A percentile compares a stretch with the other conserved stretches of the same genome.
Conservation (phyloP, 2,797 vertebrate genomes). For the Coranthus polyacanthus region DNA sequence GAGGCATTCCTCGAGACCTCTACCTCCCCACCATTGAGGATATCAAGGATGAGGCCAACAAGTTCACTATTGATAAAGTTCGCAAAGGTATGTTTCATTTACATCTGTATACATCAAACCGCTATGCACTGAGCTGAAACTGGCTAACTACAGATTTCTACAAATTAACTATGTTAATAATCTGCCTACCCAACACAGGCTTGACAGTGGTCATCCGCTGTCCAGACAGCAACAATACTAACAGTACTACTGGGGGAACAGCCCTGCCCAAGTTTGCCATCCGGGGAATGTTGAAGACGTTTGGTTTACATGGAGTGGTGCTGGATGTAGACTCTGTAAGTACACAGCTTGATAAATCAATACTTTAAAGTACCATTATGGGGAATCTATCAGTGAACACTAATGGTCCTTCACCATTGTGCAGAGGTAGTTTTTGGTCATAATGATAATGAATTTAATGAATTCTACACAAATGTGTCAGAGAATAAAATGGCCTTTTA, state of each 20-base stretch:
- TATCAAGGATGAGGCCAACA: constrained; percentile 99
- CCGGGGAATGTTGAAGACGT: constrained; percentile 97
- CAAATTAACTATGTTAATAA: neutral
- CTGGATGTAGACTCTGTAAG: constrained; percentile 97
- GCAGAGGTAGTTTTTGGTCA: no score
- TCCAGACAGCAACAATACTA: constrained; percentile 96
- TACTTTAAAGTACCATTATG: neutral
- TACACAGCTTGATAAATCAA: neutral
- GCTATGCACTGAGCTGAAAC: neutral
- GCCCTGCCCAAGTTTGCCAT: constrained; percentile 97
- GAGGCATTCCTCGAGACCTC: constrained; percentile 97
- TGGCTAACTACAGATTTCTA: neutral
- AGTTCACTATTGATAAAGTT: constrained; percentile 99
- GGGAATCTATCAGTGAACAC: neutral
- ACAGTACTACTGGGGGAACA: constrained; percentile 91
- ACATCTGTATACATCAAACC: neutral
- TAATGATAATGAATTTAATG: no score
- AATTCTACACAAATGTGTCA: no score
- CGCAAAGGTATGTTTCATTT: constrained; percentile 91
- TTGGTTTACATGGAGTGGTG: constrained; percentile 95
- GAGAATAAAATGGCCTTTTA: no score
- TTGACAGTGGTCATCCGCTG: constrained; percentile 96
- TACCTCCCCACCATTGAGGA: constrained; percentile 99
- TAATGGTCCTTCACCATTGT: neutral
- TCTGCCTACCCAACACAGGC: constrained; percentile 78